Evolutionary conservation across 1,140 invertebrate species (phyloP).

Genomic region (Probaryconus sp.): DNA sequence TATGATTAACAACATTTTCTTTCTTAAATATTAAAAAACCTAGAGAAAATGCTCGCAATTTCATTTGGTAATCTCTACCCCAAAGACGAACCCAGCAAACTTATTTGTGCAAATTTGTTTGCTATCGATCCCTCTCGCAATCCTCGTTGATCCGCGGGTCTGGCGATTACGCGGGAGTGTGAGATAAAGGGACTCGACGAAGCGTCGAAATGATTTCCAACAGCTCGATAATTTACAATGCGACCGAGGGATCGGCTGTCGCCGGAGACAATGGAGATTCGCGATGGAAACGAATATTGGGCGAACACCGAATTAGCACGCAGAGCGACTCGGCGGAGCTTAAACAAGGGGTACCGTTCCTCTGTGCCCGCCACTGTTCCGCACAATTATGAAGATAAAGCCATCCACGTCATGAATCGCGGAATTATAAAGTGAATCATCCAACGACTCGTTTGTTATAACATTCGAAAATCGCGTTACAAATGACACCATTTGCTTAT

Average conservation of each 20-base stretch:
- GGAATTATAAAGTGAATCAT: constrained; percentile 59
- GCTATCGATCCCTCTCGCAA: constrained; percentile 31
- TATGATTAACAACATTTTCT: too few relatives aligned
- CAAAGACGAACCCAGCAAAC: constrained; percentile 18
- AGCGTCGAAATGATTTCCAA: constrained; percentile 60
- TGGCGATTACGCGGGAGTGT: constrained; percentile 44
- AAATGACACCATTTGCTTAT: too few relatives aligned
- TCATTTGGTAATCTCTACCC: too few relatives aligned
- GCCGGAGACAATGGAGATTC: constrained; percentile 56
- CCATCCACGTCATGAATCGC: constrained; percentile 42
- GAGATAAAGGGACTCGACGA: constrained; percentile 57
- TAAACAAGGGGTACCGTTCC: constrained; percentile 52
- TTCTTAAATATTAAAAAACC: neutral
- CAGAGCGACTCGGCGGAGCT: constrained; percentile 49
- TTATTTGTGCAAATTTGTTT: constrained; percentile 29
- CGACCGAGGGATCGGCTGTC: constrained; percentile 60
- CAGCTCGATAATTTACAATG: constrained; percentile 61
- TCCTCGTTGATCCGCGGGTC: constrained; percentile 42
- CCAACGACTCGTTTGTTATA: constrained; percentile 22
- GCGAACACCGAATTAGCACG: constrained; percentile 59
- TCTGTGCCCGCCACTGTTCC: constrained; percentile 45
- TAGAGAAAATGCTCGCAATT: neutral
- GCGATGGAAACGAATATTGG: constrained; percentile 60
- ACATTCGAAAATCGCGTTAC: constrained; percentile 10
- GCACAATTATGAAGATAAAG: constrained; percentile 61